Percentiles rank a stretch among this genome's conserved stretches.
These are phyloP conservation scores for Hafferia zeledoni DNA, from an alignment of 2,797 vertebrate species.

Conservation along the genomic window DNA sequence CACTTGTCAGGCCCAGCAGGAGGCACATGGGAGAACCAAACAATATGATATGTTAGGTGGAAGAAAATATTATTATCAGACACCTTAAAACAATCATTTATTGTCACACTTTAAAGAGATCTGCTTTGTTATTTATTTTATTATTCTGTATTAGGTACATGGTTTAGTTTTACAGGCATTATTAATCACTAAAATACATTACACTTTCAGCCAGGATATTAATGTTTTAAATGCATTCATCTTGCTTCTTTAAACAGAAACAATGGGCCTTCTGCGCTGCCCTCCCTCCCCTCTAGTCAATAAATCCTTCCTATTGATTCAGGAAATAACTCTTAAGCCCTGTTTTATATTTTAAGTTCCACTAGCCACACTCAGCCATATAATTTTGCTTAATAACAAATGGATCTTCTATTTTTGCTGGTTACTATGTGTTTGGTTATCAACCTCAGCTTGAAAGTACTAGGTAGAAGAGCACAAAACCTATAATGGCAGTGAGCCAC, in stretches of 20 bases:
- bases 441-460: slow-evolving; percentile 58
- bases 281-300: slow-evolving; percentile 52
- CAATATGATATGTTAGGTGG: slow-evolving; percentile 60
- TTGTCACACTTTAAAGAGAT: slow-evolving; percentile 34
- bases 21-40: slow-evolving; percentile 52
- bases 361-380: slow-evolving; percentile 53
- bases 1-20: slow-evolving; percentile 60
- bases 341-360: slow-evolving; percentile 73
- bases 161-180: slow-evolving; percentile 73
- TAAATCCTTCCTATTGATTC: slow-evolving; percentile 75
- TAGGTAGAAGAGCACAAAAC: slow-evolving; percentile 60
- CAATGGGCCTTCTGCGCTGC: slow-evolving; percentile 59
- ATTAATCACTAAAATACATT: slow-evolving; percentile 70
- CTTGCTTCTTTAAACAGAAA: slow-evolving; percentile 70
- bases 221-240: slow-evolving; percentile 75
- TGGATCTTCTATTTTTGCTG: slow-evolving; percentile 70
- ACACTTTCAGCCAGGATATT: slow-evolving; percentile 49
- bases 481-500: slow-evolving; percentile 33
- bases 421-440: slow-evolving; percentile 67
- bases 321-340: slow-evolving; percentile 69
- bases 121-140: slow-evolving; percentile 56
- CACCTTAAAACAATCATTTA: slow-evolving; percentile 38
- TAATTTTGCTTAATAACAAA: slow-evolving; percentile 72
- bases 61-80: slow-evolving; percentile 60
- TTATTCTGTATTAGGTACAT: slow-evolving; percentile 43